These are phyloP conservation scores for Karalla daura DNA, from an alignment of 2,797 vertebrate species.

Conservation along the genomic window DNA sequence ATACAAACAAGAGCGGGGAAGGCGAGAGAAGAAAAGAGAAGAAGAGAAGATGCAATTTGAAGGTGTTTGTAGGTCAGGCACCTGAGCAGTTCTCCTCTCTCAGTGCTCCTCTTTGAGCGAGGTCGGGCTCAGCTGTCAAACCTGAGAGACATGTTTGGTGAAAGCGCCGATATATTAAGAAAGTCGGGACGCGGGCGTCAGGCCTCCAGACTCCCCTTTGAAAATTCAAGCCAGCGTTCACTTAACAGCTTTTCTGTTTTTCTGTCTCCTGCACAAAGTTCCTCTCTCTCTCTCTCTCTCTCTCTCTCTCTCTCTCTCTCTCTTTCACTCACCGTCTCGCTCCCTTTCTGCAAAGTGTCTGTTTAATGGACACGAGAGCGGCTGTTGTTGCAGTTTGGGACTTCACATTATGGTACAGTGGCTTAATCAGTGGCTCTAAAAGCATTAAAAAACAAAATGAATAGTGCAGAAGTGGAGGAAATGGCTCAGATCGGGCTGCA, in stretches of 20 bases:
- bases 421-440: slow-evolving; percentile 14
- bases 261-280: too few species aligned
- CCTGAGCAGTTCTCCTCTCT: not conserved
- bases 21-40: too few species aligned
- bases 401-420: slow-evolving; percentile 3
- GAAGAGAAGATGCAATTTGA: too few species aligned
- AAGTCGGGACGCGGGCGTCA: not conserved
- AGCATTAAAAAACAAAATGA: slow-evolving; percentile 31
- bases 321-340: too few species aligned
- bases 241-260: too few species aligned
- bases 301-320: too few species aligned
- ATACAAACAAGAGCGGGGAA: not conserved
- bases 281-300: too few species aligned
- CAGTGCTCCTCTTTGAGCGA: slow-evolving; percentile 3
- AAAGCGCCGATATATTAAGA: slow-evolving; percentile 6
- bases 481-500: not conserved
- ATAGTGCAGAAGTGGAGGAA: slow-evolving; percentile 5
- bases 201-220: not conserved
- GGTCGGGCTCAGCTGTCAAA: slow-evolving; percentile 13
- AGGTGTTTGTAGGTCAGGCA: slow-evolving; percentile 19
- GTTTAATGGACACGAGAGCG: slow-evolving; percentile 15
- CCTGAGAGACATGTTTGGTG: not conserved
- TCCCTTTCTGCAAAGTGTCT: not conserved
- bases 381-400: slow-evolving; percentile 7
- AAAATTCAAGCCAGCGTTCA: too few species aligned